phyloP scores from a whole-genome alignment of 2,888 invertebrate species.

The Plebejus argus region DNA sequence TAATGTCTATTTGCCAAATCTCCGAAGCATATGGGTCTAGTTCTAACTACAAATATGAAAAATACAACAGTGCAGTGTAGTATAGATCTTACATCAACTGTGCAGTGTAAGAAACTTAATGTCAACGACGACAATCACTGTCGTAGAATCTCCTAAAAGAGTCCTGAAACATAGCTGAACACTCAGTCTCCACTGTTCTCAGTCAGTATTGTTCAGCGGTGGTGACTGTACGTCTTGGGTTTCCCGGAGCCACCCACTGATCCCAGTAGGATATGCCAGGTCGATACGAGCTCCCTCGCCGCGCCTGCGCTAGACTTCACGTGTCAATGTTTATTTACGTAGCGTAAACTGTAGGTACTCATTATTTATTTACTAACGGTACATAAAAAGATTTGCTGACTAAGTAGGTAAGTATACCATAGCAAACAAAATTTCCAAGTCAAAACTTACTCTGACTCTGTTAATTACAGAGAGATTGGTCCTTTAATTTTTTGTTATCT shows the following conservation, averaged over 20 bases:
- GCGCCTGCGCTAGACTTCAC: slow-evolving; percentile 69
- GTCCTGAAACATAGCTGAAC: no score
- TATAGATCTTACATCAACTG: no score
- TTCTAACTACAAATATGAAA: no score
- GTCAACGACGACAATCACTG: neutral
- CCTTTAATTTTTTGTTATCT: no score
- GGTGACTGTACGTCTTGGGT: neutral
- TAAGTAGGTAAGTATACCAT: neutral
- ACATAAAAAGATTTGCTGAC: slow-evolving; percentile 6
- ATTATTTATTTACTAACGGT: slow-evolving; percentile 28
- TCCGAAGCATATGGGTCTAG: no score
- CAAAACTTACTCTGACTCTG: no score
- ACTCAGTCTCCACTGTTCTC: no score
- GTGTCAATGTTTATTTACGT: slow-evolving; percentile 80
- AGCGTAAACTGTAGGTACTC: slow-evolving; percentile 55
- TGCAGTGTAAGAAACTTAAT: no score
- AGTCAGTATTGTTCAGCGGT: neutral
- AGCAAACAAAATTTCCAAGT: neutral
- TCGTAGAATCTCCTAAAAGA: neutral
- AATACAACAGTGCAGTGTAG: no score
- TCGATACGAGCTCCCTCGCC: slow-evolving; percentile 41
- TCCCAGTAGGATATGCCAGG: slow-evolving; percentile 29
- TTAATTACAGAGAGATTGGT: no score
- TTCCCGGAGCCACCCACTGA: neutral
- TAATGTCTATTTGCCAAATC: no score